Base-by-base conservation (phyloP, 2,113 vertebrate species). In the Callorhinus ursinus region DNA sequence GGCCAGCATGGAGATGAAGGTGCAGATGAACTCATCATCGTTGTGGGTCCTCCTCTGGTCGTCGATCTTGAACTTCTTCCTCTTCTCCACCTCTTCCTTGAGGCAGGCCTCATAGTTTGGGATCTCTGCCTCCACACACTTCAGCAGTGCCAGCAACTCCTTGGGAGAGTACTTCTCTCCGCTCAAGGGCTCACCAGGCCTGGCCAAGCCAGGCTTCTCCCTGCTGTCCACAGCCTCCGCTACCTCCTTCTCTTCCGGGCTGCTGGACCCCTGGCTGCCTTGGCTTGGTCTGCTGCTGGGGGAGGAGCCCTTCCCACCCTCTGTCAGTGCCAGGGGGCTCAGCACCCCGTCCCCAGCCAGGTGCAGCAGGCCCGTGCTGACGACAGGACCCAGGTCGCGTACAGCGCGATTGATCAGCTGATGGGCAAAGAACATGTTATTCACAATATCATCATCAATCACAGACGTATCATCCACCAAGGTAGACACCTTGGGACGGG, bases 391-490 rank as follows among this genome's bases (percentile, higher is more conserved):
- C 95, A 99, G 98, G 96, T 99, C 99, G n/a, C 99, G 98, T n/a
- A 99, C 99, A 0, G 99, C 99, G 0, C 99, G 99, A 97, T 99
- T 99, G 88, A 99, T 99, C 97, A 99, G 98, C 99, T 99, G 99
- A 97, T 99, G 99, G 98, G 99, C 99, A 99, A 99, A 99, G 98
- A 99, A 99, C 99, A 99, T 99, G 98, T 99, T 99, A 98, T 99
- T 99, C 96, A 99, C 99, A 87, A 99, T 99, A 95, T 99, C 99
- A 84, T 99, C 99, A 8, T 99, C 99, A 3, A 99, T 99, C 97
- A 99, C 99, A 0, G 99, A 99, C 0, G 99, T 99, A 98, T 99
- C 99, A 96, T 99, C 99, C 98, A 99, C 99, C 98, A 99, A 98
- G 2, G 99, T 99, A 97, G 99, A 99, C 77, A 99, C 99, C 97